A percentile compares a stretch with the other conserved stretches of the same genome.
phyloP scores from a whole-genome alignment of 2,113 vertebrate species.

The Nycticorax nycticorax region DNA sequence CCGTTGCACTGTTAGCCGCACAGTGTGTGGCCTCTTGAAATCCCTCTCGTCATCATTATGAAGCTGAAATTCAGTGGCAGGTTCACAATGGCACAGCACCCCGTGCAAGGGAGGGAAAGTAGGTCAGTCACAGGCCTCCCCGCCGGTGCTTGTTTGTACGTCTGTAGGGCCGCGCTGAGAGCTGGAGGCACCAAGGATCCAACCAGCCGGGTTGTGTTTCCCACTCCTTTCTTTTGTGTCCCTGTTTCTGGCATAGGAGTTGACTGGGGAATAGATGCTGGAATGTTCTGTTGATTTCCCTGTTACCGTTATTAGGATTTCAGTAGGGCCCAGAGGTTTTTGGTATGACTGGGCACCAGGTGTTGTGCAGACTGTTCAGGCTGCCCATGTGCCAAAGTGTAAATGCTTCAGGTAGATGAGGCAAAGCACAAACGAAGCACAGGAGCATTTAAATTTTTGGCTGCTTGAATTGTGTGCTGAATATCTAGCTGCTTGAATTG shows the following conservation, averaged over 20 bases:
- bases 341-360: neutral
- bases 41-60: neutral
- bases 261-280: neutral
- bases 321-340: neutral
- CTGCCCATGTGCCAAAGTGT: neutral
- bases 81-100: conserved; percentile 16
- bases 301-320: accelerated
- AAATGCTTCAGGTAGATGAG: neutral
- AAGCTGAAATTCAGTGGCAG: conserved; percentile 42
- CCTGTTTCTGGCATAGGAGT: neutral
- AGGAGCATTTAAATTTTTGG: neutral
- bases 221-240: neutral
- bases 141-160: accelerated
- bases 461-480: neutral
- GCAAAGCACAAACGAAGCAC: neutral
- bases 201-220: neutral
- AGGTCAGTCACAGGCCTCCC: conserved; percentile 14
- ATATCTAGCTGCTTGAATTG: neutral
- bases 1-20: neutral
- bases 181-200: neutral
- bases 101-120: neutral
- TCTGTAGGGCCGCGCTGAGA: neutral
- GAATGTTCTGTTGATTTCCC: neutral
- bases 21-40: neutral
- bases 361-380: neutral